These are phyloP conservation scores for Zaprionus taronus DNA, from an alignment of 1,140 invertebrate species.

Conservation along the genomic window DNA sequence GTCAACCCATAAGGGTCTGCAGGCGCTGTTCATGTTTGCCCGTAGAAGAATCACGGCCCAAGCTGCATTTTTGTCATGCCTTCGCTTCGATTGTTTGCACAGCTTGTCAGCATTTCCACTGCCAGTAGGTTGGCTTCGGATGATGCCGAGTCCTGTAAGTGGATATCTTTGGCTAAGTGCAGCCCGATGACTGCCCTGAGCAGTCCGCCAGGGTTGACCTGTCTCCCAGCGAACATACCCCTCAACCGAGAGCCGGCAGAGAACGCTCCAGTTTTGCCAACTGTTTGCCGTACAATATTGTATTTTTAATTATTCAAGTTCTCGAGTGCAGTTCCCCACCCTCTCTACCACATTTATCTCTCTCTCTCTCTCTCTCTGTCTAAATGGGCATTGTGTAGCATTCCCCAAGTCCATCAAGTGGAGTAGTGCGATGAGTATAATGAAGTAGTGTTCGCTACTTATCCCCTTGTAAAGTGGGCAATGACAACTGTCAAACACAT, in stretches of 20 bases:
- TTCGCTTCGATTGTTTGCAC: conserved; percentile 62
- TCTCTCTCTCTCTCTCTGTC: background rate
- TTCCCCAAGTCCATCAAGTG: conserved; percentile 39
- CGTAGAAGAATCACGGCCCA: conserved; percentile 41
- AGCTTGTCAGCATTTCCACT: conserved; percentile 61
- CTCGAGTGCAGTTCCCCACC: conserved; percentile 41
- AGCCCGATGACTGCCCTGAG: background rate
- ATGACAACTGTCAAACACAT: conserved; percentile 59
- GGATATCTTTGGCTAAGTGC: conserved; percentile 68
- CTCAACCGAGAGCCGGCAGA: conserved; percentile 11
- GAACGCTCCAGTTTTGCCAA: conserved; percentile 50
- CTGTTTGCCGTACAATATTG: conserved; percentile 71
- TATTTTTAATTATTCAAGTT: conserved; percentile 73
- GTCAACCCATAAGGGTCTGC: conserved; percentile 42
- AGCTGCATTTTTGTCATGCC: conserved; percentile 52
- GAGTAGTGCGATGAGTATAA: conserved; percentile 46
- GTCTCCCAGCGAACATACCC: background rate
- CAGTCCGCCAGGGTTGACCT: conserved; percentile 7
- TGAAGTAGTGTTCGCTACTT: conserved; percentile 45
- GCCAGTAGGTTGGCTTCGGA: conserved; percentile 34
- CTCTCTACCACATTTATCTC: background rate
- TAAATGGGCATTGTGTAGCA: conserved; percentile 37
- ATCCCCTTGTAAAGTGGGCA: conserved; percentile 36
- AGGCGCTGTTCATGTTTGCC: conserved; percentile 27
- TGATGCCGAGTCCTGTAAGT: conserved; percentile 46